Conservation (phyloP, 2,797 vertebrate species). For the Chaunax sp. region DNA sequence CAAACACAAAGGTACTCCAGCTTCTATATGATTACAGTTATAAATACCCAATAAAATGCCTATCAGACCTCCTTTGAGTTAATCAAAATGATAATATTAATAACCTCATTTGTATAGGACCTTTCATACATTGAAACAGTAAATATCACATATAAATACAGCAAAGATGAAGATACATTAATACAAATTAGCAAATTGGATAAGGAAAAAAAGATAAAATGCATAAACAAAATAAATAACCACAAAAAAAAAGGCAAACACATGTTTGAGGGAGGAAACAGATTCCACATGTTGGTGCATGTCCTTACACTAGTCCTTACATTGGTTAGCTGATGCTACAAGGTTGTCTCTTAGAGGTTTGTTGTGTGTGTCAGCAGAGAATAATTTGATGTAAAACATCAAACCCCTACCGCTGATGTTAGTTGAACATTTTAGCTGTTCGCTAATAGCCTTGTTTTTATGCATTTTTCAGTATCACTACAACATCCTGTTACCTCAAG, state of each 20-base stretch:
- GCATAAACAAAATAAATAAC: neutral
- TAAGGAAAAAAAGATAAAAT: neutral
- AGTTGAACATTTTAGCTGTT: neutral
- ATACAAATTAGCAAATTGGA: no score
- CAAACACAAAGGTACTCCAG: neutral
- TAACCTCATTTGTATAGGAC: no score
- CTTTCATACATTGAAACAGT: no score
- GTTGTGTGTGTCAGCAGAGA: conserved; percentile 1
- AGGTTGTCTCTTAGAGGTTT: neutral
- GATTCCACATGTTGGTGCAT: conserved; percentile 5
- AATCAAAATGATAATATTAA: neutral
- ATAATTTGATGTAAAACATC: neutral
- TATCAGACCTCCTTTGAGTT: conserved; percentile 16
- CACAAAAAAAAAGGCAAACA: neutral
- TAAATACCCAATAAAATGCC: neutral
- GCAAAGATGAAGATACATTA: neutral
- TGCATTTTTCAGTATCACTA: neutral
- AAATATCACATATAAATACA: no score
- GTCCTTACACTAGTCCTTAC: conserved; percentile 6
- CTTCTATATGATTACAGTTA: conserved; percentile 1
- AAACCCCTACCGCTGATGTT: no score
- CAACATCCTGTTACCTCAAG: no score
- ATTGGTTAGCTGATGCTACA: conserved; percentile 3
- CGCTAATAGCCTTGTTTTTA: neutral
- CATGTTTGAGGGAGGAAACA: conserved; percentile 12